A percentile compares a stretch with the other conserved stretches of the same genome.
Conservation (phyloP, 2,888 invertebrate genomes). For the Apodemia hepburni region DNA sequence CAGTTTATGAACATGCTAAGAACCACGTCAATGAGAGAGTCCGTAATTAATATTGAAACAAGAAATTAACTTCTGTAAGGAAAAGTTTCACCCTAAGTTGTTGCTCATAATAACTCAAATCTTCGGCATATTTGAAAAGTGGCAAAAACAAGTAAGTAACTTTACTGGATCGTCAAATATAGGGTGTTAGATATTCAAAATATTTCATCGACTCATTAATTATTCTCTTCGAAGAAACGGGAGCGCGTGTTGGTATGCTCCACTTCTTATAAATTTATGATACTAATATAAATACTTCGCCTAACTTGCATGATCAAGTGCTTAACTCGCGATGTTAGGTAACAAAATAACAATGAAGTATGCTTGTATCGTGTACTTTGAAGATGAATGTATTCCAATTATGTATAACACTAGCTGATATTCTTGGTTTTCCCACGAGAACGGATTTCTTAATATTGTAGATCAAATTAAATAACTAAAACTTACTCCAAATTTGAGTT, state of each 20-base stretch:
- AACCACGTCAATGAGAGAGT: too few relatives aligned
- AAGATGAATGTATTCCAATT: not conserved
- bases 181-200: conserved; percentile 41
- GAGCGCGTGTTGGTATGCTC: conserved; percentile 49
- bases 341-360: conserved; percentile 11
- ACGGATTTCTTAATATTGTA: too few relatives aligned
- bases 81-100: too few relatives aligned
- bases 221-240: conserved; percentile 42
- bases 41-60: too few relatives aligned
- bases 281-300: conserved; percentile 68
- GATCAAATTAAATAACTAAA: too few relatives aligned
- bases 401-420: not conserved
- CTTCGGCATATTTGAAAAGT: too few relatives aligned
- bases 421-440: too few relatives aligned
- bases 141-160: conserved; percentile 27
- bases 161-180: conserved; percentile 44
- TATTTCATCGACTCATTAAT: conserved; percentile 59
- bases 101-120: too few relatives aligned
- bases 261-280: conserved; percentile 68
- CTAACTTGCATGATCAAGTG: conserved; percentile 51
- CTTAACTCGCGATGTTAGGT: conserved; percentile 14
- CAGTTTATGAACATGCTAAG: too few relatives aligned
- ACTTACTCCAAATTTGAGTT: too few relatives aligned
- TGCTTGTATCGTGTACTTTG: not conserved
- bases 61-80: too few relatives aligned